Base-by-base conservation (phyloP, 2,797 vertebrate genomes). In the Potorous gilbertii region DNA sequence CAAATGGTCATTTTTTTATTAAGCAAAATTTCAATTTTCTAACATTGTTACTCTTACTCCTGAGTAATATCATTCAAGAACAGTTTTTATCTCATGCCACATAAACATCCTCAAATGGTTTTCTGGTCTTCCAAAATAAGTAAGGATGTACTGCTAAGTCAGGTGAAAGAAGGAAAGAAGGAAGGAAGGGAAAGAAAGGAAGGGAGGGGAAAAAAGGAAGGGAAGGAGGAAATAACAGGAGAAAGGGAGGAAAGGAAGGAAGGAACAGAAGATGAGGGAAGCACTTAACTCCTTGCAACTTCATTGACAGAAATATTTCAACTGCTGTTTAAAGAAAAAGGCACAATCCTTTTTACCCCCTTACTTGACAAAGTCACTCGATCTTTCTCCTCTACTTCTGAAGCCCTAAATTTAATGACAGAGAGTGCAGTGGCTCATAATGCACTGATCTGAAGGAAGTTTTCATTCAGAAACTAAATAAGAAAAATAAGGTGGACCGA, bases 51-150 rank as follows among this genome's bases (percentile, higher is more conserved):
- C 59, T 54, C 29, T 87, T 94, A 94, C 81, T 29, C 54, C 66
- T 95, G n/a, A 94, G 14, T 52, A 92, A 34, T 94, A 66, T 81
- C 92, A 95, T 40, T 96, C 16, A 1, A 91, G 40, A 93, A 89
- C 54, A 93, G 46, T 91, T 95, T 95, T 74, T 89, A 93, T 92
- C 29, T 2, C 28, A 21, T 34, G 12, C 56, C 90, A 31, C 92
- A 11, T 66, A 91, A 96, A 46, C 95, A 93, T 50, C 14, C 13
- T 89, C 59, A 34, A 5, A 10, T 27, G 28, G 56, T 54, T 55
- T 91, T 12, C 14, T 93, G 56, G 87, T 11, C 34, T 81, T 81
- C n/a, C 28, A 57, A 90, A 93, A 90, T 28, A 87, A 90, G 24
- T 34, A 50, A 92, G 57, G 24, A 3, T 54, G 31, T 92, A 93